Percentiles rank a stretch among this genome's conserved stretches.
Conservation (phyloP, 1,140 invertebrate genomes). For the Ptiloglossa arizonensis region DNA sequence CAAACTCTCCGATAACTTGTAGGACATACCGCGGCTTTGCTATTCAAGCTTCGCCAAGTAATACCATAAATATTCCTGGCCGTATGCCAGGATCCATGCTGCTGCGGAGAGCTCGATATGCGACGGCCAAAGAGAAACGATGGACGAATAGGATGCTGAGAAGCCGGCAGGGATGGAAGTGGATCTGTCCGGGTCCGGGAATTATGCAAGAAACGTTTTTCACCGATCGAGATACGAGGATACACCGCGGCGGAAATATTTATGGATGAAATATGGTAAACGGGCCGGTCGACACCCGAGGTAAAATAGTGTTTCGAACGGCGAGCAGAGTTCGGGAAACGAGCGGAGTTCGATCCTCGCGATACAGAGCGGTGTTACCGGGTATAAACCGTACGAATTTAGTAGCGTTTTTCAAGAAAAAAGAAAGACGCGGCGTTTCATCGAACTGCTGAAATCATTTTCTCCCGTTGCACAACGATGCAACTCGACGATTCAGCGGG, state of each 20-base stretch:
- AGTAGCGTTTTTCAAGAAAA: background rate
- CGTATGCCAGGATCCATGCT: constrained; percentile 61
- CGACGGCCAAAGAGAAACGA: constrained; percentile 45
- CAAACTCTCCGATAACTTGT: constrained; percentile 76
- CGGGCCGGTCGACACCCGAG: constrained; percentile 17
- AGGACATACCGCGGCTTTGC: constrained; percentile 74
- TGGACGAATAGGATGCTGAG: constrained; percentile 36
- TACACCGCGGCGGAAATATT: constrained; percentile 18
- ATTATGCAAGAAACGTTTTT: constrained; percentile 45
- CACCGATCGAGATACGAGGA: constrained; percentile 32
- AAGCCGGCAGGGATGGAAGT: constrained; percentile 33
- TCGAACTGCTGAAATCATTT: background rate
- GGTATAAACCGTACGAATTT: constrained; percentile 15
- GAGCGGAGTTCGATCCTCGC: background rate
- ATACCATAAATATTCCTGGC: constrained; percentile 72
- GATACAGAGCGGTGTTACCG: background rate
- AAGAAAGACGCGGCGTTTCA: no score
- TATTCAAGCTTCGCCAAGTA: constrained; percentile 72
- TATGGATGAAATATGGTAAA: constrained; percentile 35
- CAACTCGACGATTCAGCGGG: no score
- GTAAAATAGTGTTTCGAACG: constrained; percentile 26
- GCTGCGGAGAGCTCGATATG: constrained; percentile 45
- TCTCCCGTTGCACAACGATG: background rate
- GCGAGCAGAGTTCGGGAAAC: constrained; percentile 8
- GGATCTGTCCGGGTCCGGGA: constrained; percentile 28